Evolutionary conservation across 2,888 invertebrate species (phyloP).

Genomic region (Mythimna vitellina): DNA sequence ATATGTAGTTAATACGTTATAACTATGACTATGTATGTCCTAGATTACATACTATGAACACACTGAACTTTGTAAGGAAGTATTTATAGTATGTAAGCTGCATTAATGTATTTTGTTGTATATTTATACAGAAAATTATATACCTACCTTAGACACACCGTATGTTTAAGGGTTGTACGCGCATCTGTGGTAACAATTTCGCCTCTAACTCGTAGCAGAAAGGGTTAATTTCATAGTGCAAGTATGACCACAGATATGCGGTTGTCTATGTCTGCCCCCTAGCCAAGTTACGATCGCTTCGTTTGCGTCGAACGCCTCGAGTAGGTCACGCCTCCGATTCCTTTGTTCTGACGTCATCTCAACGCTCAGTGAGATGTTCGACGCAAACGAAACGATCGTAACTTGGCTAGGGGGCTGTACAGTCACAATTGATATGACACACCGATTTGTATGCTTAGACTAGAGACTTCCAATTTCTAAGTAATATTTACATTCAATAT

Average conservation of each 20-base stretch:
- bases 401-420: too few relatives aligned
- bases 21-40: background rate
- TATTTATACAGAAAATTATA: constrained; percentile 4
- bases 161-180: too few relatives aligned
- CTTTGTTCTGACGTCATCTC: too few relatives aligned
- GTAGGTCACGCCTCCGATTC: too few relatives aligned
- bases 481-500: too few relatives aligned
- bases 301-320: too few relatives aligned
- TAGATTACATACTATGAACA: constrained; percentile 6
- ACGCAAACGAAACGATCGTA: too few relatives aligned
- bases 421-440: background rate
- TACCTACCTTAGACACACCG: constrained; percentile 14
- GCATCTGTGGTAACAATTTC: too few relatives aligned
- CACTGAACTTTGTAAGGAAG: background rate
- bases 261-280: background rate
- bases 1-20: constrained; percentile 23
- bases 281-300: too few relatives aligned
- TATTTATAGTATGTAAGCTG: background rate
- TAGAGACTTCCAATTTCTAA: too few relatives aligned
- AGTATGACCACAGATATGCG: background rate
- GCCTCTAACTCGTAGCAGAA: background rate
- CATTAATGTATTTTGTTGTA: constrained; percentile 8
- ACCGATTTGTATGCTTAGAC: too few relatives aligned
- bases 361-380: too few relatives aligned
- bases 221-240: background rate